Conservation (phyloP, 1,140 invertebrate genomes). For the Cheumatopsyche charites region DNA sequence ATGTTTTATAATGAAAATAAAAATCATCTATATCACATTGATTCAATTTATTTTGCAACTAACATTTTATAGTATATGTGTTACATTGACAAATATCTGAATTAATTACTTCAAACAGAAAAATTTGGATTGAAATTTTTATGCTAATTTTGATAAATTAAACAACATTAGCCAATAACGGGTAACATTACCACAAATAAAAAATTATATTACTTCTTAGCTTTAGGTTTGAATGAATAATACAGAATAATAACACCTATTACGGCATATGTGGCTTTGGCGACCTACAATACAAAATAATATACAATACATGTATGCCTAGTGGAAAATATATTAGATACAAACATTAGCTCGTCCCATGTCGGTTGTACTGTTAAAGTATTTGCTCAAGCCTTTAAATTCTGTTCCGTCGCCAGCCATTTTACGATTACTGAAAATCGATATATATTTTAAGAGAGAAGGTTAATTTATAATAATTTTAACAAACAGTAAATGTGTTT, state of each 20-base stretch:
- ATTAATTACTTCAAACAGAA: background rate
- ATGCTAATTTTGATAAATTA: background rate
- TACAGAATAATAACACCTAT: slow-evolving; percentile 65
- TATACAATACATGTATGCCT: background rate
- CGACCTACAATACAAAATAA: slow-evolving; percentile 61
- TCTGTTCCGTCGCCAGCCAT: slow-evolving; percentile 73
- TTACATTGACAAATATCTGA: background rate
- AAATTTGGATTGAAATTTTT: background rate
- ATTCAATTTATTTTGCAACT: too few relatives aligned
- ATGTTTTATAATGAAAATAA: too few relatives aligned
- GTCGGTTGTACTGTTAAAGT: slow-evolving; percentile 68
- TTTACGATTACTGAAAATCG: slow-evolving; percentile 32
- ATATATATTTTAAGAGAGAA: too few relatives aligned
- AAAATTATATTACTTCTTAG: slow-evolving; percentile 57
- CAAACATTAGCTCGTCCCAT: slow-evolving; percentile 71
- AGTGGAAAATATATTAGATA: slow-evolving; percentile 43
- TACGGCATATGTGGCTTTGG: slow-evolving; percentile 68
- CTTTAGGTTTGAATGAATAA: slow-evolving; percentile 66
- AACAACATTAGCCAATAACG: background rate
- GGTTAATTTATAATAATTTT: too few relatives aligned
- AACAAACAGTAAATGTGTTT: too few relatives aligned
- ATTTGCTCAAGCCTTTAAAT: slow-evolving; percentile 65
- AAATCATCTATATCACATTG: too few relatives aligned
- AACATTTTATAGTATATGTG: too few relatives aligned
- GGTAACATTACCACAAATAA: background rate